These are phyloP conservation scores for Thryonomys swinderianus DNA, from an alignment of 2,113 vertebrate genomes.

Conservation along the genomic window DNA sequence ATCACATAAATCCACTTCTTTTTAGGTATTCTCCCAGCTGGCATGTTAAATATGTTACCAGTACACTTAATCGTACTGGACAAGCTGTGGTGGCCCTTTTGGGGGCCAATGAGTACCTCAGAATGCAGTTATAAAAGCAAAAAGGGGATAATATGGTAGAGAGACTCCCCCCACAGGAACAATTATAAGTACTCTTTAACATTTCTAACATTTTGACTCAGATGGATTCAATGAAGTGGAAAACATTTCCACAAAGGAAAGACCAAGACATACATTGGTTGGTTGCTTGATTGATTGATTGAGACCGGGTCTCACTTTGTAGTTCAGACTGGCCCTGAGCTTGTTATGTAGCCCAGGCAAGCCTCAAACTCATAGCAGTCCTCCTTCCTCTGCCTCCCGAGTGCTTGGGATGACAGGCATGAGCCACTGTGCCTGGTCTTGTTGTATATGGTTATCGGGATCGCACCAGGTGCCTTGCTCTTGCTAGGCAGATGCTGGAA, in stretches of 20 bases:
- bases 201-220: not conserved
- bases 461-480: too few species aligned
- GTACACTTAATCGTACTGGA: not conserved
- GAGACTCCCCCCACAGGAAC: not conserved
- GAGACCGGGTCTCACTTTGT: too few species aligned
- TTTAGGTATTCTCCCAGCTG: not conserved
- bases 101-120: not conserved
- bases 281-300: too few species aligned
- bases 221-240: not conserved
- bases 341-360: too few species aligned
- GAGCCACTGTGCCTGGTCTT: too few species aligned
- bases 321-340: too few species aligned
- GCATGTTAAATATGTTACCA: not conserved
- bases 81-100: not conserved
- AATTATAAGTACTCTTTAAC: not conserved
- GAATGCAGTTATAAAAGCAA: not conserved
- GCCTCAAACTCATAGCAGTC: too few species aligned
- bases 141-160: not conserved
- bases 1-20: not conserved
- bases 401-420: too few species aligned
- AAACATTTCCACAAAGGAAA: not conserved
- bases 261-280: too few species aligned
- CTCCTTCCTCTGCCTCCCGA: too few species aligned
- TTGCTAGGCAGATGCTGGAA: too few species aligned
- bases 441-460: too few species aligned